A percentile compares a stretch with the other conserved stretches of the same genome.
Evolutionary conservation across 2,888 invertebrate genomes (phyloP).

Genomic region (Theristus sp.): DNA sequence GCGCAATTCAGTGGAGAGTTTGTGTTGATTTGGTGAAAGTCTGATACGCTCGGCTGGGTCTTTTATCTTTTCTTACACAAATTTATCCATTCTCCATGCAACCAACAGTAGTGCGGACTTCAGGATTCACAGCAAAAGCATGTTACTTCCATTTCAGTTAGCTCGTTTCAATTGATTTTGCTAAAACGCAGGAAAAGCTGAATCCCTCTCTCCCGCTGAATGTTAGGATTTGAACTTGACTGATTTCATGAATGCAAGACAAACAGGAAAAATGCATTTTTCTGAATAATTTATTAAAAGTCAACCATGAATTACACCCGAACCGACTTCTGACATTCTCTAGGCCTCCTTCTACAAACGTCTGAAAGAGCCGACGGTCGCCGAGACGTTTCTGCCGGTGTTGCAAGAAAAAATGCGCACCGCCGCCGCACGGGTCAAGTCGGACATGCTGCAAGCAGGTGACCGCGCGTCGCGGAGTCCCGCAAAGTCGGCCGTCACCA

Average conservation of each 20-base stretch:
- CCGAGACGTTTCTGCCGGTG: slow-evolving; percentile 21
- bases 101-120: too few relatives aligned
- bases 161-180: too few relatives aligned
- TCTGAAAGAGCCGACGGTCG: slow-evolving; percentile 14
- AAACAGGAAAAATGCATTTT: neutral
- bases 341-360: slow-evolving; percentile 25
- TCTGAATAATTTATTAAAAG: slow-evolving; percentile 9
- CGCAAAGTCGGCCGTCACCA: neutral
- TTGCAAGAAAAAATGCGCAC: slow-evolving; percentile 11
- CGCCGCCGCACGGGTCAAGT: slow-evolving; percentile 23
- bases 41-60: too few relatives aligned
- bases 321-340: slow-evolving; percentile 2
- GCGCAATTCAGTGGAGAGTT: neutral
- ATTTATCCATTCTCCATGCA: too few relatives aligned
- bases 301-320: too few relatives aligned
- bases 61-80: neutral
- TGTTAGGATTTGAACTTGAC: too few relatives aligned
- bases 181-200: too few relatives aligned
- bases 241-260: too few relatives aligned
- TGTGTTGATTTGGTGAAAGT: too few relatives aligned
- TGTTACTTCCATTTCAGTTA: too few relatives aligned
- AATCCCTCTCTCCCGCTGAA: too few relatives aligned
- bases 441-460: slow-evolving; percentile 17
- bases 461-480: neutral
- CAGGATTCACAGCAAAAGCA: too few relatives aligned